Percentiles rank a stretch among this genome's conserved stretches.
These are phyloP conservation scores for Turdus rufiventris DNA, from an alignment of 2,113 vertebrate species.

Conservation along the genomic window DNA sequence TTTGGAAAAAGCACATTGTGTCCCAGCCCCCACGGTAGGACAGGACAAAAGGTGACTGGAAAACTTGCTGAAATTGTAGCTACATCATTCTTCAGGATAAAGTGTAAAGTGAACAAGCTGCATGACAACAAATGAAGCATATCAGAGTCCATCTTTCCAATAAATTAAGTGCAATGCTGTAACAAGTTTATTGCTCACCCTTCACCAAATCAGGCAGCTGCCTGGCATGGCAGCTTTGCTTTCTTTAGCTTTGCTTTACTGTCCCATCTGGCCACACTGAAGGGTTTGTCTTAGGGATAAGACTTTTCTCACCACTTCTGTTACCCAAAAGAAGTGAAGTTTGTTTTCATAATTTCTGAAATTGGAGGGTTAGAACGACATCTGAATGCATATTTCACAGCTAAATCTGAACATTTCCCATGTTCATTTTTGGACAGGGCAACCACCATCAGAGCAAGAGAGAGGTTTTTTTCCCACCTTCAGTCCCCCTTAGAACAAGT, in stretches of 20 bases:
- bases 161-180: rapidly evolving
- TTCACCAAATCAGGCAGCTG: neutral
- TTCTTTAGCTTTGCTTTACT: neutral
- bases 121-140: neutral
- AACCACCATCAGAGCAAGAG: neutral
- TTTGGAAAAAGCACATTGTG: neutral
- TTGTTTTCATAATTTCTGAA: neutral
- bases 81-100: rapidly evolving
- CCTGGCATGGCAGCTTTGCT: neutral
- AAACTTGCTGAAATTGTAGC: rapidly evolving
- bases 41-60: neutral
- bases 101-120: rapidly evolving
- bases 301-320: neutral
- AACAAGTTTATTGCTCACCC: neutral
- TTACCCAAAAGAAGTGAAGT: neutral
- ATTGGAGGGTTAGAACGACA: neutral
- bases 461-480: neutral
- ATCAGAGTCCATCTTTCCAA: neutral
- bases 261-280: neutral
- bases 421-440: neutral
- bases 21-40: rapidly evolving
- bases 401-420: neutral
- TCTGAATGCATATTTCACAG: neutral
- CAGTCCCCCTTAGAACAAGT: neutral
- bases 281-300: neutral